Base-by-base conservation (phyloP, 2,113 vertebrate genomes). In the Scartelaos histophorus region DNA sequence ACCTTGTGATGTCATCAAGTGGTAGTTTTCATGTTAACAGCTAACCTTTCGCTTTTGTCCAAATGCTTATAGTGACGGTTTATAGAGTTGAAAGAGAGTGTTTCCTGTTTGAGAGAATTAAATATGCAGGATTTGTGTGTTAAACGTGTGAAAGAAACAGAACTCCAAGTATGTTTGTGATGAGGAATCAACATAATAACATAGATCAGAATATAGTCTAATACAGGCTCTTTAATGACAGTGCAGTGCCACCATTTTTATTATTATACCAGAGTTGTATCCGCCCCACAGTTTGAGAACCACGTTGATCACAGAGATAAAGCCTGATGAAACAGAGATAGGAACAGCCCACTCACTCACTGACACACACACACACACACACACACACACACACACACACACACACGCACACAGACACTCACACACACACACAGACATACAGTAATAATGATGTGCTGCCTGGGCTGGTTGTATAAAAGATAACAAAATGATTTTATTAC, bases 401-500 rank as follows among this genome's bases (percentile, higher is more conserved):
- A 81, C 19, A 49, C 1, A 67, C 67, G 15, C 49, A 54, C 66
- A 69, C 62, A 47, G 0, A 12, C 75, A 58, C 66, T n/a, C n/a
- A n/a, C 19, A 54, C 2, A 69, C 67, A 17, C 47, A 53, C 66
- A 69, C 61, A 46, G 0, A 12, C 75, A 57, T 24, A 76, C 62
- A 81, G 57, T 84, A 89, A 91, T 71, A 79, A 74, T 82, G 69
- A 84, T 76, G 54, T 76, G 58, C 61, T 64, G 85, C 53, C 75
- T 64, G 76, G 29, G 83, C 83, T 85, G 21, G 65, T 90, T 83
- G 88, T 90, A 92, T 72, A 91, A 92, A 92, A 90, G 84, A 91
- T 92, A 90, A 91, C 86, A 92, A 92, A 91, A 89, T 79, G n/a
- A 82, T 87, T 91, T 91, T 89, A 91, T 91, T 90, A 89, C 83